A percentile compares a stretch with the other conserved stretches of the same genome.
Evolutionary conservation across 2,113 vertebrate species (phyloP).

Genomic region (Zosterops lateralis): DNA sequence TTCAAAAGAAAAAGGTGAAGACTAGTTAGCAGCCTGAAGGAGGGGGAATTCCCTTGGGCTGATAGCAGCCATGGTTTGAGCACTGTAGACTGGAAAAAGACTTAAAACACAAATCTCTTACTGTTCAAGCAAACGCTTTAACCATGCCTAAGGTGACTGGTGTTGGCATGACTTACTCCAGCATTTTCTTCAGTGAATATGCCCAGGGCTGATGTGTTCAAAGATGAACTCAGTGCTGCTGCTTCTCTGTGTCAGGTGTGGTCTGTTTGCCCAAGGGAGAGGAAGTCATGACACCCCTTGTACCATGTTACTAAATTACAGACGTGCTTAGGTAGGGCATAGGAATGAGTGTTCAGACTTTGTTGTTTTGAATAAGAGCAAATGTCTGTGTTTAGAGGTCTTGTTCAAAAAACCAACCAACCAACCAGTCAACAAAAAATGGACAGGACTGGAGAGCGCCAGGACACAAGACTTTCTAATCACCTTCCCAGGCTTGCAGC

Average conservation of each 20-base stretch:
- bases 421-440: background rate
- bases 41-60: background rate
- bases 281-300: background rate
- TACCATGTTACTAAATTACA: background rate
- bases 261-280: background rate
- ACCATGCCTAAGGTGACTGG: background rate
- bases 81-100: background rate
- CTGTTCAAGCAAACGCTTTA: background rate
- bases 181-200: background rate
- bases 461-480: background rate
- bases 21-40: background rate
- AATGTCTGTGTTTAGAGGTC: background rate
- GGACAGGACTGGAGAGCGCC: rapidly evolving
- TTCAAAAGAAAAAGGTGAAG: background rate
- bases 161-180: background rate
- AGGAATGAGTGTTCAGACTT: background rate
- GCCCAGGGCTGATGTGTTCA: background rate
- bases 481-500: background rate
- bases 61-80: background rate
- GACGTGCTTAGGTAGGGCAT: background rate
- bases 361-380: background rate
- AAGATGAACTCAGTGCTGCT: background rate
- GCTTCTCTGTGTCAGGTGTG: background rate
- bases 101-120: background rate
- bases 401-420: background rate